These are phyloP conservation scores for Mythimna pallens DNA, from an alignment of 2,888 invertebrate species.

Conservation along the genomic window DNA sequence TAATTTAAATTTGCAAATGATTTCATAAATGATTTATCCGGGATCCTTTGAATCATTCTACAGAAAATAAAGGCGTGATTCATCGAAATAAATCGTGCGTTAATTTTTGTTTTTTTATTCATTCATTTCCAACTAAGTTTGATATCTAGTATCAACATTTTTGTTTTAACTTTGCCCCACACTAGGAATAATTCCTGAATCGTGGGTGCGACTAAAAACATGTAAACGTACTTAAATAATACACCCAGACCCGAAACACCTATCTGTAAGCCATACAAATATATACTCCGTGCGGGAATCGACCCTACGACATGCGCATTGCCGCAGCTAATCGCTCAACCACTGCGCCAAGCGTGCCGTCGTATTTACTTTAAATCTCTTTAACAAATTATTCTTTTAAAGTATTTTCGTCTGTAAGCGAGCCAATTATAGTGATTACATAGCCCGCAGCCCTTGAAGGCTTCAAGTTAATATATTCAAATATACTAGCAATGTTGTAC, in stretches of 20 bases:
- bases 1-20: not conserved
- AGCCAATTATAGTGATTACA: constrained; percentile 47
- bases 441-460: constrained; percentile 51
- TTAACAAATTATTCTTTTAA: not conserved
- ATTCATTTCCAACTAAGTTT: not conserved
- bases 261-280: too few species aligned
- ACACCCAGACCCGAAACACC: too few species aligned
- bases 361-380: constrained; percentile 2
- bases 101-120: constrained; percentile 13
- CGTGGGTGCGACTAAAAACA: too few species aligned
- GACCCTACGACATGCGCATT: too few species aligned
- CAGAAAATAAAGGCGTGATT: too few species aligned
- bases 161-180: too few species aligned
- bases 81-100: constrained; percentile 33
- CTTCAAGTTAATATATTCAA: constrained; percentile 34
- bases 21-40: constrained; percentile 24
- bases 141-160: too few species aligned
- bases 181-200: too few species aligned
- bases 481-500: constrained; percentile 31
- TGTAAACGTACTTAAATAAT: too few species aligned
- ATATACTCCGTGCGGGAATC: too few species aligned
- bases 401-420: constrained; percentile 10
- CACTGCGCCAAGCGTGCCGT: too few species aligned
- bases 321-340: too few species aligned
- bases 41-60: constrained; percentile 42